phyloP scores from a whole-genome alignment of 1,140 invertebrate genomes.

The Phymastichus coffea region DNA sequence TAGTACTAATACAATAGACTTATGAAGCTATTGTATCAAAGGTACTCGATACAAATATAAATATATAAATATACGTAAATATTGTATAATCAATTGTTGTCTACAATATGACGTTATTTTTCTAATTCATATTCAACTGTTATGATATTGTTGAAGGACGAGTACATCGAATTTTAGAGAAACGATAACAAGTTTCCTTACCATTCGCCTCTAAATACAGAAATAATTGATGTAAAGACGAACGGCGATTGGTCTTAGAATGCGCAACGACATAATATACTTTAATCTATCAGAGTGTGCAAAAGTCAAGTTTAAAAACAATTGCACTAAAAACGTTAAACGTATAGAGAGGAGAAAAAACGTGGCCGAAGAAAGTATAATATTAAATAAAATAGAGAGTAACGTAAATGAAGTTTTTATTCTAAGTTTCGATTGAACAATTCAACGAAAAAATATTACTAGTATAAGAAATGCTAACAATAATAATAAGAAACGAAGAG shows the following conservation, averaged over 20 bases:
- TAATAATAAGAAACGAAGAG: constrained; percentile 10
- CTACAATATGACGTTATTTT: constrained; percentile 59
- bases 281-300: constrained; percentile 11
- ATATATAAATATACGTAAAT: constrained; percentile 35
- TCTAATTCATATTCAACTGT: constrained; percentile 59
- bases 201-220: constrained; percentile 19
- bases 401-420: constrained; percentile 27
- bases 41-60: no score
- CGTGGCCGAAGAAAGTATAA: constrained; percentile 31
- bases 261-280: constrained; percentile 18
- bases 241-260: constrained; percentile 7
- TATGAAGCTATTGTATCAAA: constrained; percentile 26
- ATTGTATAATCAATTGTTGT: constrained; percentile 56
- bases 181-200: constrained; percentile 31
- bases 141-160: constrained; percentile 53
- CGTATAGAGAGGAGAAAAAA: neutral
- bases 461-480: constrained; percentile 16
- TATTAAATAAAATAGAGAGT: constrained; percentile 20
- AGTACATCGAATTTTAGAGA: constrained; percentile 52
- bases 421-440: constrained; percentile 16
- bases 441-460: constrained; percentile 22
- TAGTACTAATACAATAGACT: constrained; percentile 21
- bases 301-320: neutral
- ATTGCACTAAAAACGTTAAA: no score
- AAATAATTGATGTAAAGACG: no score